Evolutionary conservation across 1,140 invertebrate genomes (phyloP).

Genomic region (Atta cephalotes): DNA sequence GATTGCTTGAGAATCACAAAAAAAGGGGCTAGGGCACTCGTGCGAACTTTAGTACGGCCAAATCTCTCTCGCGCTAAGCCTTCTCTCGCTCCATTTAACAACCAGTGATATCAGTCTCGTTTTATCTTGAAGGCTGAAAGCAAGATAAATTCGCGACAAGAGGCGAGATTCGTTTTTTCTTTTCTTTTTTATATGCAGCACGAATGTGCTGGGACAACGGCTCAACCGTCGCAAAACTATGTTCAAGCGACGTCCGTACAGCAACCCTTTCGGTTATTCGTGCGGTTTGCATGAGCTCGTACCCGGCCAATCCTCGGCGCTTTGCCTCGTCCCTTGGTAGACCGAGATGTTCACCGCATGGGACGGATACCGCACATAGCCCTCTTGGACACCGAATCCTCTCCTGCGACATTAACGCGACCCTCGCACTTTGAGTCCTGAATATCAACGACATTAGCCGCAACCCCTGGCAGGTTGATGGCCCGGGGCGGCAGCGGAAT

Average conservation of each 20-base stretch:
- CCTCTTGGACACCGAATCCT: conserved; percentile 57
- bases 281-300: conserved; percentile 40
- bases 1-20: conserved; percentile 53
- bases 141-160: conserved; percentile 15
- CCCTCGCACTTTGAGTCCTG: conserved; percentile 78
- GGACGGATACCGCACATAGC: conserved; percentile 45
- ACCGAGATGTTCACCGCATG: conserved; percentile 64
- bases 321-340: conserved; percentile 47
- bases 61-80: conserved; percentile 54
- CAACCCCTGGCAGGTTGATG: conserved; percentile 71
- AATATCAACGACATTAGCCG: conserved; percentile 80
- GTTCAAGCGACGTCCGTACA: conserved; percentile 29
- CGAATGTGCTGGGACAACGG: conserved; percentile 8
- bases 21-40: conserved; percentile 50
- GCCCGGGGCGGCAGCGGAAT: conserved; percentile 63
- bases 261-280: conserved; percentile 69
- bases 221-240: conserved; percentile 38
- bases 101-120: conserved; percentile 59
- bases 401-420: conserved; percentile 77
- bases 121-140: conserved; percentile 27
- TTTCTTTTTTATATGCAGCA: conserved; percentile 27
- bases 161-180: not conserved
- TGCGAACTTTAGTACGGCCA: conserved; percentile 53
- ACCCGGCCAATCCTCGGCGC: conserved; percentile 37
- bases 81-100: conserved; percentile 63